These are phyloP conservation scores for Ethmia dodecea DNA, from an alignment of 2,888 invertebrate species.

Conservation along the genomic window DNA sequence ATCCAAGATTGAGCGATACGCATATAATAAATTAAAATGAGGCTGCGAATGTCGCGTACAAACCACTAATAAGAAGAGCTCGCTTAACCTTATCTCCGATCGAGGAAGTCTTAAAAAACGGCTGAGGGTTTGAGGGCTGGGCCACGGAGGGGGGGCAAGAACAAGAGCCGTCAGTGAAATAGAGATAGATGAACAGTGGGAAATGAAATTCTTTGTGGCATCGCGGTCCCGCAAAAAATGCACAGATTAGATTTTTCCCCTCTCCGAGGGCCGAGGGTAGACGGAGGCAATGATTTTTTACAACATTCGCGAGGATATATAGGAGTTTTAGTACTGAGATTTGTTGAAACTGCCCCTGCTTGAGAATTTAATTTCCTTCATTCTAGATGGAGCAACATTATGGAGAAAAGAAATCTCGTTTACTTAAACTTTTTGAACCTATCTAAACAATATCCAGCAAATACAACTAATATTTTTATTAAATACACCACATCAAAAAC, in stretches of 20 bases:
- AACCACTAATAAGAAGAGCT: constrained; percentile 70
- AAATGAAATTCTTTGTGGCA: constrained; percentile 80
- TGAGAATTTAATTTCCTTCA: constrained; percentile 74
- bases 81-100: constrained; percentile 76
- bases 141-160: constrained; percentile 52
- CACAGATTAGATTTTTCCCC: constrained; percentile 79
- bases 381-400: constrained; percentile 26
- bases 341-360: constrained; percentile 72
- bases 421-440: no score
- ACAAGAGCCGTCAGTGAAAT: constrained; percentile 78
- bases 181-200: constrained; percentile 79
- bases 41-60: constrained; percentile 55
- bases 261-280: constrained; percentile 67
- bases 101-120: constrained; percentile 74
- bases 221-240: constrained; percentile 79
- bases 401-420: neutral
- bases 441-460: no score
- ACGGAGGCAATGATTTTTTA: constrained; percentile 77
- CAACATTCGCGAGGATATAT: constrained; percentile 70
- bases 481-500: no score
- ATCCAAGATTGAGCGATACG: constrained; percentile 24
- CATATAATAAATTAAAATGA: constrained; percentile 54
- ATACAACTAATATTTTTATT: no score
- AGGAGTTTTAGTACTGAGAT: constrained; percentile 73
- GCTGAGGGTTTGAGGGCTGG: constrained; percentile 40